Evolutionary conservation across 53 echinoderm and acorn worm species (phyloP).

Genomic region (Crossaster papposus): DNA sequence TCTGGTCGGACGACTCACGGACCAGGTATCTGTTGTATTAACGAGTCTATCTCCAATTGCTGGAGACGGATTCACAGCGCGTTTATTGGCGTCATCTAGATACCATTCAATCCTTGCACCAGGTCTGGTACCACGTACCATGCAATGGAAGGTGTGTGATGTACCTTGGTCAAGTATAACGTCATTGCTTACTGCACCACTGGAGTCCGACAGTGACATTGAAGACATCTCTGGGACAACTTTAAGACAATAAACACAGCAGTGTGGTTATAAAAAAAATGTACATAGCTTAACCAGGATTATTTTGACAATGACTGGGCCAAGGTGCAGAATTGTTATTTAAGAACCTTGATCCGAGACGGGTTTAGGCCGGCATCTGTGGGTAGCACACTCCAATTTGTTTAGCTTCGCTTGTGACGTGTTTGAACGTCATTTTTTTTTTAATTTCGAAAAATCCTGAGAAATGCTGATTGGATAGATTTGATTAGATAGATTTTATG

Average conservation of each 20-base stretch:
- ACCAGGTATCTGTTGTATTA: not conserved
- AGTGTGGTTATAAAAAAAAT: not conserved
- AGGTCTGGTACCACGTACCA: slow-evolving; percentile 29
- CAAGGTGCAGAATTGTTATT: too few species aligned
- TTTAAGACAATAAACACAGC: not conserved
- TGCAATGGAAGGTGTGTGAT: not conserved
- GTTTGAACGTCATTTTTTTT: too few species aligned
- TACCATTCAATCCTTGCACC: slow-evolving; percentile 51
- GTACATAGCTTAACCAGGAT: too few species aligned
- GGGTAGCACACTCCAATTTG: too few species aligned
- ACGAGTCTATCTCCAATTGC: not conserved
- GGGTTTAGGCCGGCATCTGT: too few species aligned
- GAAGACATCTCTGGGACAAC: slow-evolving; percentile 1
- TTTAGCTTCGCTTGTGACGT: too few species aligned
- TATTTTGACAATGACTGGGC: too few species aligned
- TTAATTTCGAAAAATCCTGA: too few species aligned
- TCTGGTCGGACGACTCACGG: not conserved
- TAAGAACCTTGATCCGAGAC: too few species aligned
- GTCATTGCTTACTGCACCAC: not conserved
- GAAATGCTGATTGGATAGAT: too few species aligned
- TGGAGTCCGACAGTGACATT: slow-evolving; percentile 15
- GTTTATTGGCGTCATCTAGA: not conserved
- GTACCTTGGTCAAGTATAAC: not conserved
- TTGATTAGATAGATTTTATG: too few species aligned
- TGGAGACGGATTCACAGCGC: not conserved